Base-by-base conservation (phyloP, 2,888 invertebrate genomes). In the Orthosia incerta region DNA sequence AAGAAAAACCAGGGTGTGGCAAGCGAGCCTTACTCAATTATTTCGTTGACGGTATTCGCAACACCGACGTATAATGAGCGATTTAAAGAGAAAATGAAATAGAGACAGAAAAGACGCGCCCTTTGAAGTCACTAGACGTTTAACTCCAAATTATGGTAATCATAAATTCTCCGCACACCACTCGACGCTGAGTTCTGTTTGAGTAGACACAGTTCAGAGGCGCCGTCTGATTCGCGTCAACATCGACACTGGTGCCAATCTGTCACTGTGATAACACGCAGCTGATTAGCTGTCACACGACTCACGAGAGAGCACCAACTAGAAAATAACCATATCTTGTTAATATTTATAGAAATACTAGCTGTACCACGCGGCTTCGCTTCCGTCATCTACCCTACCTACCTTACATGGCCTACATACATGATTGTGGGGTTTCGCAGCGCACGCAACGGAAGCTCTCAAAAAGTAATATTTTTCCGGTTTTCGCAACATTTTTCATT, bases 201-300 rank as follows among this genome's bases (percentile, higher is more conserved):
- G 50, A n/a, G 50, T 57, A 31, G 55, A 57, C 26, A 57, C 45
- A 56, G 69, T 20, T 15, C 26, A 26, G 46, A 50, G 45, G 48
- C 50, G 68, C n/a, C 50, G 45, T 46, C 56, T 67, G 68, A 67
- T 57, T 56, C 45, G 16, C 45, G 77, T 51, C 77, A 46, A 46
- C 12, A 31, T 68, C 45, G 16, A 5, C n/a, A 20, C 26, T 50
- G 7, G 16, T 57, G 67, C 50, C 74, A 50, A 68, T 68, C 68
- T 57, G 74, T 68, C 77, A 68, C 67, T 16, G 31, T 45, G 77
- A 68, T 51, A 57, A 76, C 56, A 50, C 50, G 20, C 59, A 39
- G 16, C n/a, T 60, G 79, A 60, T 60, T 53, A 75, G 59, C 60
- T 79, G 71, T 53, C 79, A 48, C 15, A 18, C 39, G 45, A 39